Evolutionary conservation across 1,140 invertebrate genomes (phyloP).

Genomic region (Ectropis grisescens): DNA sequence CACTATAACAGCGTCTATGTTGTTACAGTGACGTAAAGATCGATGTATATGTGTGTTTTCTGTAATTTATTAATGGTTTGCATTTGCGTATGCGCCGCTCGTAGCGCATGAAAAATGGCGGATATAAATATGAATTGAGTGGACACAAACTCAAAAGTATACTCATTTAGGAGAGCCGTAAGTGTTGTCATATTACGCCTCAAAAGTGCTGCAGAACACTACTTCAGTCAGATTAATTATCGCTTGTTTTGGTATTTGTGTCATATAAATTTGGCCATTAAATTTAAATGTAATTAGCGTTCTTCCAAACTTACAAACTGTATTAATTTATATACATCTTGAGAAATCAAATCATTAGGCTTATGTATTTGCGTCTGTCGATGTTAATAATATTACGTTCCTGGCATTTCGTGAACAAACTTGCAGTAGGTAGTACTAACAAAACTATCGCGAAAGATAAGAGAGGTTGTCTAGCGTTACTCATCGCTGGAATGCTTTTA

Average conservation of each 20-base stretch:
- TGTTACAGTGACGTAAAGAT: slow-evolving; percentile 27
- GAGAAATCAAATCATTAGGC: no score
- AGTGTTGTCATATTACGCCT: slow-evolving; percentile 13
- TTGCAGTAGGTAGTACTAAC: no score
- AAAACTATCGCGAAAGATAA: no score
- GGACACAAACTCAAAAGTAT: slow-evolving; percentile 34
- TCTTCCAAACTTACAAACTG: no score
- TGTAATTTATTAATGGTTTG: slow-evolving; percentile 51
- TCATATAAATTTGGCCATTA: no score
- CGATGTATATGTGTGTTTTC: slow-evolving; percentile 35
- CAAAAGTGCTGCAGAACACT: slow-evolving; percentile 7
- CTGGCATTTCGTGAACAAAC: no score
- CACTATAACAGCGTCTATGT: slow-evolving; percentile 6
- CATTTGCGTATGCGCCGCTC: slow-evolving; percentile 43
- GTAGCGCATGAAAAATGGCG: slow-evolving; percentile 41
- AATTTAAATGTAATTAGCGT: no score
- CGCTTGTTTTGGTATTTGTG: no score
- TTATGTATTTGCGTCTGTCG: no score
- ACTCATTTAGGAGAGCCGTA: slow-evolving; percentile 14
- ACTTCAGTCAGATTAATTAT: no score
- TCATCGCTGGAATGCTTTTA: slow-evolving; percentile 46
- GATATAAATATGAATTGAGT: slow-evolving; percentile 41
- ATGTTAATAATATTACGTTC: no score
- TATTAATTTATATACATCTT: no score
- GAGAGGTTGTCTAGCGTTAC: slow-evolving; percentile 17